Evolutionary conservation across 2,797 vertebrate species (phyloP).

Genomic region (Lycodopsis pacificus): DNA sequence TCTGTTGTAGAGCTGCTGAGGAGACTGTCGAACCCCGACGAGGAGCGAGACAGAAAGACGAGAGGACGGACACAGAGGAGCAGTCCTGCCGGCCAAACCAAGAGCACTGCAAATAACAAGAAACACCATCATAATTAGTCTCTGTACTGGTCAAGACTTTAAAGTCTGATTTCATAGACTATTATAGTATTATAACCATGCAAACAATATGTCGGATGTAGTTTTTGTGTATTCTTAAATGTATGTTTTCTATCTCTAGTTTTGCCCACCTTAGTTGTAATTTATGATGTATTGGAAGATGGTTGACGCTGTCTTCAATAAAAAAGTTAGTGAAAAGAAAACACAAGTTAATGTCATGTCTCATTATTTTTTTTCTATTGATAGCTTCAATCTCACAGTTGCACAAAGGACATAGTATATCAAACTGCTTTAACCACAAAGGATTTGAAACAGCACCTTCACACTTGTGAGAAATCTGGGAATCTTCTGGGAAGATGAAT

Average conservation of each 20-base stretch:
- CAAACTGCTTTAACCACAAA: background rate
- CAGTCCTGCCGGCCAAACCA: slow-evolving; percentile 27
- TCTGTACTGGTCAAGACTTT: background rate
- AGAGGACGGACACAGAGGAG: slow-evolving; percentile 48
- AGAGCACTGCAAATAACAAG: slow-evolving; percentile 51
- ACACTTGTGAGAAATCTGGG: background rate
- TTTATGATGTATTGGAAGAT: background rate
- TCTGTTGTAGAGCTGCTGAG: slow-evolving; percentile 71
- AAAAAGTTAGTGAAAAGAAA: background rate
- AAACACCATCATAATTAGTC: slow-evolving; percentile 14
- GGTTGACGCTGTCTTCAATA: background rate
- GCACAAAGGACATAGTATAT: background rate
- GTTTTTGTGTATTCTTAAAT: background rate
- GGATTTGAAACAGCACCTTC: background rate
- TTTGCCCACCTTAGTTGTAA: background rate
- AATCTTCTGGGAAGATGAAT: background rate
- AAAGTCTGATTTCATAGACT: background rate
- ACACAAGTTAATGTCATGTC: background rate
- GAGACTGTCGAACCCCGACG: slow-evolving; percentile 74
- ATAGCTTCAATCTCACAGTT: background rate
- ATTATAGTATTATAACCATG: background rate
- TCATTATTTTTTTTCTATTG: background rate
- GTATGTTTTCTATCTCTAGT: background rate
- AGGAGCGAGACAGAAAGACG: slow-evolving; percentile 56
- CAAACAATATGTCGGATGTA: background rate